Percentiles rank a stretch among this genome's conserved stretches.
Conservation (phyloP, 2,888 invertebrate species). For the Nasonia oneida region DNA sequence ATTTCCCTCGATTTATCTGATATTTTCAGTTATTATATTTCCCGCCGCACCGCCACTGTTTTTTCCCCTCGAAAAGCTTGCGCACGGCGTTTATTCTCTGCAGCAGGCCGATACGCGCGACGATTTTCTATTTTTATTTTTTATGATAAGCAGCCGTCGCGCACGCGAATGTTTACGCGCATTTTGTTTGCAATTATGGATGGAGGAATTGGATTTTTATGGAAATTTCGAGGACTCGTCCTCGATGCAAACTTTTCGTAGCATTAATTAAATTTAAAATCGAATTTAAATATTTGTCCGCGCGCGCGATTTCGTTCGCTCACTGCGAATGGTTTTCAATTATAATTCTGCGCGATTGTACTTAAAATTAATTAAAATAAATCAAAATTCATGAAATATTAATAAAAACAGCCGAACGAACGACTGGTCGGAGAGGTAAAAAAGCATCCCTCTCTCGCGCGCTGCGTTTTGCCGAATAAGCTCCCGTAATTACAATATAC, state of each 20-base stretch:
- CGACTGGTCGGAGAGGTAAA: background rate
- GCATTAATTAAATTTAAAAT: slow-evolving; percentile 63
- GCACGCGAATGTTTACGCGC: slow-evolving; percentile 49
- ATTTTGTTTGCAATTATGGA: slow-evolving; percentile 56
- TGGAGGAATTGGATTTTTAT: slow-evolving; percentile 60
- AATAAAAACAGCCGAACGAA: slow-evolving; percentile 52
- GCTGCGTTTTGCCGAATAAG: slow-evolving; percentile 45
- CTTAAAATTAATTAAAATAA: slow-evolving; percentile 63
- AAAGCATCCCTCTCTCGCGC: slow-evolving; percentile 16
- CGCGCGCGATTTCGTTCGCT: slow-evolving; percentile 33
- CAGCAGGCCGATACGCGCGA: background rate
- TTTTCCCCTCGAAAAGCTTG: background rate
- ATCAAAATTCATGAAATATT: slow-evolving; percentile 61
- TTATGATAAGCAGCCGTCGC: slow-evolving; percentile 44
- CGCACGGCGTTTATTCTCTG: slow-evolving; percentile 23
- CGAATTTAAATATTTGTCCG: slow-evolving; percentile 62
- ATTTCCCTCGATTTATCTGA: slow-evolving; percentile 60
- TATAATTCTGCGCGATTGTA: slow-evolving; percentile 61
- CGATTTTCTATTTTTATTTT: slow-evolving; percentile 41
- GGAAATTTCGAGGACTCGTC: slow-evolving; percentile 48
- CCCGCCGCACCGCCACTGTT: slow-evolving; percentile 38
- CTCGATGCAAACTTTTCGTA: slow-evolving; percentile 59
- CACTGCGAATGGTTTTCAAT: slow-evolving; percentile 61
- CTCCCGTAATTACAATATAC: slow-evolving; percentile 55
- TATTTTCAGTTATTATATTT: slow-evolving; percentile 60